These are phyloP conservation scores for Aromia moschata DNA, from an alignment of 2,888 invertebrate genomes.

Conservation along the genomic window DNA sequence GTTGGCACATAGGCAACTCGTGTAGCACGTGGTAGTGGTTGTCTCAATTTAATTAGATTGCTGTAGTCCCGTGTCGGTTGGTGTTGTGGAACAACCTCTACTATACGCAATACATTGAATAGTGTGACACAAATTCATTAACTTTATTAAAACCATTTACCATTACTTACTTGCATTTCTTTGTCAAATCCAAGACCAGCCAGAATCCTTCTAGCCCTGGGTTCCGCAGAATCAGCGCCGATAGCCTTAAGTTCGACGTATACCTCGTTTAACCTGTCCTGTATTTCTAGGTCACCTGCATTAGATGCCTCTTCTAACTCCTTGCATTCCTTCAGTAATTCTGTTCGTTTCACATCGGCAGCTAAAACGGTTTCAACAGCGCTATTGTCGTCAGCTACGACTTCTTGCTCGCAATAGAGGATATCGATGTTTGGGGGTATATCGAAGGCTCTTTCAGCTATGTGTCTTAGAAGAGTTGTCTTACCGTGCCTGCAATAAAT, in stretches of 20 bases:
- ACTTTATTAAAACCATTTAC: no score
- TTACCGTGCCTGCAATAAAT: constrained; percentile 85
- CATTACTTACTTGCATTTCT: constrained; percentile 74
- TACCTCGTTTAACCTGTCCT: constrained; percentile 86
- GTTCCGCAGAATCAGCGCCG: constrained; percentile 97
- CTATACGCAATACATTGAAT: no score
- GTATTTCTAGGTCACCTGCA: constrained; percentile 76
- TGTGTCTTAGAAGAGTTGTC: constrained; percentile 93
- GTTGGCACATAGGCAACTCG: no score
- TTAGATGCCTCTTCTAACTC: constrained; percentile 80
- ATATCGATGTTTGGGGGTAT: constrained; percentile 97
- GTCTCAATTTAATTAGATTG: no score
- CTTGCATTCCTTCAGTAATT: constrained; percentile 83
- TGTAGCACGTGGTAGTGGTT: no score
- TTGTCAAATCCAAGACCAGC: constrained; percentile 96
- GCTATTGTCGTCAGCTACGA: constrained; percentile 91
- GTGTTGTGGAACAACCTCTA: no score
- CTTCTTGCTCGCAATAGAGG: constrained; percentile 97
- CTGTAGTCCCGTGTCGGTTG: no score
- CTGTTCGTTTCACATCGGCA: constrained; percentile 89
- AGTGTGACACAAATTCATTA: no score
- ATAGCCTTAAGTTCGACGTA: constrained; percentile 96
- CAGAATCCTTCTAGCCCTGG: constrained; percentile 92
- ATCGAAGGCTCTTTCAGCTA: constrained; percentile 88
- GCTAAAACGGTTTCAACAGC: constrained; percentile 94